Base-by-base conservation (phyloP, 1,140 invertebrate genomes). In the Eriosoma lanigerum region DNA sequence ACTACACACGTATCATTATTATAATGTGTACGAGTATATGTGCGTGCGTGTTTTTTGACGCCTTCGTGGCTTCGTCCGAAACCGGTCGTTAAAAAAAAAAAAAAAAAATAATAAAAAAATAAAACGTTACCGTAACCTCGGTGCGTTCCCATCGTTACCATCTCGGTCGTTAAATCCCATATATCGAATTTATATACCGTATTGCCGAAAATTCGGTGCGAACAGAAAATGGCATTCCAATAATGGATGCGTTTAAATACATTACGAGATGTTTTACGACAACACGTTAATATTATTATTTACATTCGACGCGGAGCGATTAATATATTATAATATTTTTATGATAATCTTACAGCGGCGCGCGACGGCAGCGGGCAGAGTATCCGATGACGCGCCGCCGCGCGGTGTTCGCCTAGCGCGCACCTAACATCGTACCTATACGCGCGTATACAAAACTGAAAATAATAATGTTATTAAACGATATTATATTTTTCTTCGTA, bases 61-160 rank as follows among this genome's bases (percentile, higher is more conserved):
- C n/a, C n/a, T 38, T 64, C 24, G 29, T 29, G 32, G 29, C 32
- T 64, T 13, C 9, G 32, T 19, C 17, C 29, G 26, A 64, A 64
- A 64, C 32, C 62, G 29, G 32, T 64, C 62, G 62, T 64, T 64
- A 64, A 64, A 64, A 38, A n/a, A n/a, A n/a, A n/a, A n/a, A n/a
- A n/a, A n/a, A n/a, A n/a, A n/a, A n/a, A n/a, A n/a, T n/a, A n/a
- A n/a, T n/a, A n/a, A n/a, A n/a, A n/a, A n/a, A n/a, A n/a, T n/a
- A n/a, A n/a, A 64, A n/a, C 62, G 62, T 21, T 17, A 29, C 32
- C 29, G n/a, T 32, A 10, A 19, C 17, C 60, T 15, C 26, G 29
- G 60, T 32, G 8, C 60, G 60, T 29, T 32, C 58, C 24, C 13
- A 26, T 26, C 24, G 24, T 60, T 60, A n/a, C 58, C 21, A 26